These are phyloP conservation scores for Pituophis catenifer DNA, from an alignment of 2,113 vertebrate species.

Conservation along the genomic window DNA sequence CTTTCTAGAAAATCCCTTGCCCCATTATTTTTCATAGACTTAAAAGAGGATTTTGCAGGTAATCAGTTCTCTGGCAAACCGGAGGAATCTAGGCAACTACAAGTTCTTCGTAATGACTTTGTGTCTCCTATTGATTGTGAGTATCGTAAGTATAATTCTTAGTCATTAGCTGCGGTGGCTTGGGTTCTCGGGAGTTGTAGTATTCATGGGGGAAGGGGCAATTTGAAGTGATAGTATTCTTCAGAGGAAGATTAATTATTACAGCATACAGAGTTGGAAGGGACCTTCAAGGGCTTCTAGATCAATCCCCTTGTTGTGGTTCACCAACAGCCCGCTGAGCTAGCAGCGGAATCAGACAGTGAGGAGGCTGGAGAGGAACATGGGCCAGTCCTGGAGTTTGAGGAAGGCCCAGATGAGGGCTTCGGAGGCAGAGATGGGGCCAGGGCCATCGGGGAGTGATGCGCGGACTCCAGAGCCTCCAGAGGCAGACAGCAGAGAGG, in stretches of 20 bases:
- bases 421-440: too few relatives aligned
- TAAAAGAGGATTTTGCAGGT: neutral
- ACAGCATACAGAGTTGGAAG: neutral
- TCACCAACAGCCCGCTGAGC: too few relatives aligned
- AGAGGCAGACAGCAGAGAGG: too few relatives aligned
- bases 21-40: neutral
- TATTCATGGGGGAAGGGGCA: neutral
- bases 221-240: neutral
- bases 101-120: neutral
- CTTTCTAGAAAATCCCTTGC: neutral
- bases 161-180: neutral
- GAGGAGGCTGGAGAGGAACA: too few relatives aligned
- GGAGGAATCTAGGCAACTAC: neutral
- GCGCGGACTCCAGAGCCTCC: too few relatives aligned
- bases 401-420: too few relatives aligned
- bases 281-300: too few relatives aligned
- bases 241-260: neutral
- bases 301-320: too few relatives aligned
- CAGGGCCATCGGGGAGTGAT: too few relatives aligned
- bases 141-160: neutral
- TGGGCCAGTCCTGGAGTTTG: too few relatives aligned
- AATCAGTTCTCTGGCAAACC: neutral
- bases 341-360: too few relatives aligned
- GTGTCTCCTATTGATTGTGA: neutral
- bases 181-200: neutral